Evolutionary conservation across 2,113 vertebrate species (phyloP).

Genomic region (Ictalurus furcatus): DNA sequence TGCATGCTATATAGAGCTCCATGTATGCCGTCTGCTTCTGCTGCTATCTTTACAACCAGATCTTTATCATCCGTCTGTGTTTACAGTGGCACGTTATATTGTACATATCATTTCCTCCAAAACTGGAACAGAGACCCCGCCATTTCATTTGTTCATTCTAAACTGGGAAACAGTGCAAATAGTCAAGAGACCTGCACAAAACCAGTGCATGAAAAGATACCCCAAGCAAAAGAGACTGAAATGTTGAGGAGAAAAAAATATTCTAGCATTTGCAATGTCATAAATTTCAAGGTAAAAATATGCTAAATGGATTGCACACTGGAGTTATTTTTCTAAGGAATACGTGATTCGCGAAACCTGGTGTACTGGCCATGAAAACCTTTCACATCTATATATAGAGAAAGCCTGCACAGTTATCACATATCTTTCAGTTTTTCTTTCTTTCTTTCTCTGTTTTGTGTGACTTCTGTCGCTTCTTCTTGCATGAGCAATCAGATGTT

Average conservation of each 20-base stretch:
- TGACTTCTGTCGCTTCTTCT: slow-evolving; percentile 28
- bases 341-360: slow-evolving; percentile 3
- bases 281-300: not conserved
- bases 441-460: slow-evolving; percentile 47
- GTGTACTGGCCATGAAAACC: not conserved
- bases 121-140: not conserved
- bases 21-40: slow-evolving; percentile 32
- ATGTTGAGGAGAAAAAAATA: not conserved
- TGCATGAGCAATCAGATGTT: not conserved
- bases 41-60: slow-evolving; percentile 35
- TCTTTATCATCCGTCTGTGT: slow-evolving; percentile 20
- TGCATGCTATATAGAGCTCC: slow-evolving; percentile 34
- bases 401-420: not conserved
- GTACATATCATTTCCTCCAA: not conserved
- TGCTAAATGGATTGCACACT: slow-evolving; percentile 8
- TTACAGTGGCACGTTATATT: slow-evolving; percentile 23
- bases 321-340: not conserved
- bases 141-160: slow-evolving; percentile 14
- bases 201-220: not conserved
- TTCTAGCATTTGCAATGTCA: not conserved
- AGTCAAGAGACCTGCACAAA: not conserved
- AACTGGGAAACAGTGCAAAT: not conserved
- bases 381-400: slow-evolving; percentile 20
- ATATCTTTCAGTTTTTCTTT: slow-evolving; percentile 42
- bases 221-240: not conserved